Evolutionary conservation across 2,797 vertebrate genomes (phyloP), one percentile per base, ranked within the genome.

Genomic region (Notamacropus eugenii): DNA sequence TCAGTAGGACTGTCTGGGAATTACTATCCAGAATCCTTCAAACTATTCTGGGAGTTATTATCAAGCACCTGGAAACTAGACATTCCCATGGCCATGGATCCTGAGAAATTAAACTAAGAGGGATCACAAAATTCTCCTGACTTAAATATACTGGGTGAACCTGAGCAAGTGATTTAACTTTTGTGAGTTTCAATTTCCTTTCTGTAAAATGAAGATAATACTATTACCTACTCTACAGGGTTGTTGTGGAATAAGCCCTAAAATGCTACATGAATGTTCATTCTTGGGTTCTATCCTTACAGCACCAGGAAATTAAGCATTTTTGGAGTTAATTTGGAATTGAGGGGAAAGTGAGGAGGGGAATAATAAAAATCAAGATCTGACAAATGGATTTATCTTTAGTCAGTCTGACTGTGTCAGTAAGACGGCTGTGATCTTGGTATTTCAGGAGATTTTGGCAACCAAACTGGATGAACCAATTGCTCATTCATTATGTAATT

Each of bases 361-460:
- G 9, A 46, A 87, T 87, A 87, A 46, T 50, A 10, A 28, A 54
- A 46, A 9, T 34, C 90, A 31, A 95, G 50, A 82, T 74, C 93
- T 93, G 19, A 95, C 19, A 94, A 94, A 94, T 27, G 22, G 22
- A 58, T 67, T 46, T n/a, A 58, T 56, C 19, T 93, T 50, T 13
- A n/a, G 46, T 27, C 55, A n/a, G n/a, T 24, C 22, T 92, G 92
- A 90, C 93, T 82, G 95, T 27, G 16, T 96, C 91, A 95, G 40
- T n/a, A 90, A 95, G 97, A 96, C 74, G 14, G 13, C 56, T 90
- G 0, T 56, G 87, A 91, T 46, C 6, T 13, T 94, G 95, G 11
- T 31, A 40, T 58, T 90, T 67, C 22, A 1, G 52, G 3, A 90
- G 55, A 93, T 62, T 87, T 95, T 93, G 92, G 34, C 90, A 93